Evolutionary conservation across 1,140 invertebrate genomes (phyloP), one percentile per base, ranked within the genome.

Genomic region (Eulimnadia texana): DNA sequence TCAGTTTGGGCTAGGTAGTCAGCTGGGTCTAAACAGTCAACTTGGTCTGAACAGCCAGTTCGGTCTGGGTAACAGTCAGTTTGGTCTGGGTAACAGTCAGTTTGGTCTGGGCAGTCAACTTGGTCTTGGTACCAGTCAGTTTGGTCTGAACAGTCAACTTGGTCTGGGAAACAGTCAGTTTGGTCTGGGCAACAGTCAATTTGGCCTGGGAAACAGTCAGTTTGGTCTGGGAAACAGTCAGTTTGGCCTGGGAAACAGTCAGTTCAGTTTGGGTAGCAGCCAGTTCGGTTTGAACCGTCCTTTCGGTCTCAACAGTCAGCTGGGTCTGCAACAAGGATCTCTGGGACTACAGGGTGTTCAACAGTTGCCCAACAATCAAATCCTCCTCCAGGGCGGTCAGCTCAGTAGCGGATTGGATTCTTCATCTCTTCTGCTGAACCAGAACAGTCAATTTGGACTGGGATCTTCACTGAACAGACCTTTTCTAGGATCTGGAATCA

Each of bases 301-400:
- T n/a, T n/a, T n/a, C n/a, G n/a, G n/a, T n/a, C 52, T 2, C 52
- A 54, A 27, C 6, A 22, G 24, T 25, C 24, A 11, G 20, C 23
- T 1, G 52, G 52, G 28, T 47, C 42, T 47, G 11, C 11, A 47
- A 2, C 19, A 6, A 22, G 52, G 16, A 13, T 23, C 3, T 19
- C 52, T 3, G 52, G 52, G 23, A 3, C n/a, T n/a, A 27, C 10
- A n/a, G n/a, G 27, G 28, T 23, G 55, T 29, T 27, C 55, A 27
- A n/a, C 28, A 19, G 27, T 27, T 16, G 2, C 28, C 25, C 27
- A 29, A 20, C 27, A 57, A 57, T 19, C 55, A 57, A 16, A 16
- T 57, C 27, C 55, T 57, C 22, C 22, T 57, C 3, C 19, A 13
- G 33, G 55, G 55, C 22, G 55, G 55, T 29, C 55, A 57, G 55